Percentiles rank a stretch among this genome's conserved stretches.
phyloP scores from a whole-genome alignment of 2,888 invertebrate genomes.

The Cosmia pyralina region DNA sequence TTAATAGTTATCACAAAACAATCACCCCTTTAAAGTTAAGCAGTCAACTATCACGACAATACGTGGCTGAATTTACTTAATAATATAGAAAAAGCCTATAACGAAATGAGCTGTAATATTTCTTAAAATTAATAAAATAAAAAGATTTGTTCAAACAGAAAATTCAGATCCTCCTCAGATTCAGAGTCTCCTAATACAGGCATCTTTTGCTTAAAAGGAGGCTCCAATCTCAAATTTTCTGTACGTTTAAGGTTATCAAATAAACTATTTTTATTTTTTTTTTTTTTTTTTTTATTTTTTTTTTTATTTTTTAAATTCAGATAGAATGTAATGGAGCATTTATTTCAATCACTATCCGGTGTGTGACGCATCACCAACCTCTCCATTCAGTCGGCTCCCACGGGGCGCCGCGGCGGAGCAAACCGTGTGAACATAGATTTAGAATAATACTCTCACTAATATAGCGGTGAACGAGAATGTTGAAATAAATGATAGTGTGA shows the following conservation, averaged over 20 bases:
- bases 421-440: background rate
- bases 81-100: no score
- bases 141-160: background rate
- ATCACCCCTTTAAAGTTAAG: background rate
- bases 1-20: no score
- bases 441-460: background rate
- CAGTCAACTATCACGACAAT: background rate
- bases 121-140: no score
- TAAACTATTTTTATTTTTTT: no score
- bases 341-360: background rate
- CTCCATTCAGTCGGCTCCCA: background rate
- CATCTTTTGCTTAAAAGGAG: no score
- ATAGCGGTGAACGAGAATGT: constrained; percentile 1
- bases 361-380: constrained; percentile 23
- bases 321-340: constrained; percentile 5
- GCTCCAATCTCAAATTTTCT: no score
- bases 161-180: no score
- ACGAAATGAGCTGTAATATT: no score
- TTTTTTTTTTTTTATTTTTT: no score
- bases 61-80: background rate
- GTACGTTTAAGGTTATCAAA: no score
- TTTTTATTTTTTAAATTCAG: no score
- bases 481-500: background rate
- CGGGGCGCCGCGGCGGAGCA: background rate
- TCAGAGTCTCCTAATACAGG: no score